phyloP scores from a whole-genome alignment of 2,113 vertebrate genomes.

The Lipophrys pholis region DNA sequence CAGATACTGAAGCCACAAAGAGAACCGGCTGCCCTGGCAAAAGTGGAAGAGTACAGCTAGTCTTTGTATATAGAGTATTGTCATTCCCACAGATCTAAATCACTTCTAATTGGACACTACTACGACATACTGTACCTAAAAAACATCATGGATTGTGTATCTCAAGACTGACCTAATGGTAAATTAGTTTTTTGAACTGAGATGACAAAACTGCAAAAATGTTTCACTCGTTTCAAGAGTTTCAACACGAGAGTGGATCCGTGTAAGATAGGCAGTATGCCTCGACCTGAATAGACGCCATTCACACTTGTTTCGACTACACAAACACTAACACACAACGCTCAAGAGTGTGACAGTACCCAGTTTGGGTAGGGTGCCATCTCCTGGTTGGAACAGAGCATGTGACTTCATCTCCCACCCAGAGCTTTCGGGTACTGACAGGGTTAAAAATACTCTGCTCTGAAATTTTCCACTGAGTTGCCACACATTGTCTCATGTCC shows the following conservation, averaged over 20 bases:
- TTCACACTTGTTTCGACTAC: neutral
- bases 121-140: neutral
- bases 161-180: neutral
- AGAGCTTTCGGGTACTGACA: slow-evolving; percentile 1
- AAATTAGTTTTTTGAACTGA: neutral
- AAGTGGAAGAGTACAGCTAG: slow-evolving; percentile 24
- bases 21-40: slow-evolving; percentile 31
- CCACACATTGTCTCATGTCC: slow-evolving; percentile 77
- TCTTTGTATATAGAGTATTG: neutral
- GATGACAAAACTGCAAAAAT: no score
- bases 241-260: neutral
- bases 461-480: slow-evolving; percentile 21
- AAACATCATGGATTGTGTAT: neutral
- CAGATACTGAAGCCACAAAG: slow-evolving; percentile 41
- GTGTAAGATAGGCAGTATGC: neutral
- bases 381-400: slow-evolving; percentile 87
- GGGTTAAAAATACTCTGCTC: neutral
- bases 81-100: neutral
- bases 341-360: slow-evolving; percentile 49
- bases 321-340: slow-evolving; percentile 5
- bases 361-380: slow-evolving; percentile 92
- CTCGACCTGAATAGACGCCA: neutral
- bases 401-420: slow-evolving; percentile 32
- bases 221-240: no score
- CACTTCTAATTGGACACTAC: neutral